These are phyloP conservation scores for Prionailurus bengalensis DNA, from an alignment of 2,113 vertebrate species.

Conservation along the genomic window DNA sequence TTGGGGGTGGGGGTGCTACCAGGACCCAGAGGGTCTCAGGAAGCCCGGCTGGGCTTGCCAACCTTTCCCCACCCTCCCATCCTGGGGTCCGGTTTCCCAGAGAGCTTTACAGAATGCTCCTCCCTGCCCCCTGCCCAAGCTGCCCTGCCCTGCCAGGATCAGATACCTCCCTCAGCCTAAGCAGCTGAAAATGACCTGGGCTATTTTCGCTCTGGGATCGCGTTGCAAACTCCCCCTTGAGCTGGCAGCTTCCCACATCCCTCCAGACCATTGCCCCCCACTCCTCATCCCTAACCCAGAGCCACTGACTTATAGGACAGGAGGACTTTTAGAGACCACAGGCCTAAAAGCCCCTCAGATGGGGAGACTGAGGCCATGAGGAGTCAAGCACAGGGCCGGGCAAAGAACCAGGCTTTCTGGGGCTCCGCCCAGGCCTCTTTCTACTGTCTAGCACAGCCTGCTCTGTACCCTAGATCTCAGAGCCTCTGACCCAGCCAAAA, in stretches of 20 bases:
- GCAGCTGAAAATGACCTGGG: slow-evolving; percentile 86
- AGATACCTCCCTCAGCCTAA: slow-evolving; percentile 81
- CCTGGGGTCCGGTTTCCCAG: slow-evolving; percentile 73
- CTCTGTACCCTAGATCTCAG: slow-evolving; percentile 73
- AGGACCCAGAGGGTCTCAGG: slow-evolving; percentile 50
- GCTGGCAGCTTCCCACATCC: slow-evolving; percentile 72
- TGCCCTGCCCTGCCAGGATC: slow-evolving; percentile 72
- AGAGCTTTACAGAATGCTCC: slow-evolving; percentile 64
- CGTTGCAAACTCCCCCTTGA: slow-evolving; percentile 82
- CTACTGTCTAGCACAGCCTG: slow-evolving; percentile 68
- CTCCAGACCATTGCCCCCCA: slow-evolving; percentile 58
- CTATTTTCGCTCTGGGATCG: slow-evolving; percentile 83
- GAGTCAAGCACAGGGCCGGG: slow-evolving; percentile 70
- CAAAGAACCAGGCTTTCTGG: slow-evolving; percentile 70
- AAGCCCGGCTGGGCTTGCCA: slow-evolving; percentile 54
- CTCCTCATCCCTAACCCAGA: slow-evolving; percentile 45
- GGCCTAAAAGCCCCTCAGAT: slow-evolving; percentile 33
- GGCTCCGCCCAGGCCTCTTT: slow-evolving; percentile 61
- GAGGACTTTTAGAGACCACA: slow-evolving; percentile 52
- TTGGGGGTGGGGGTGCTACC: background rate
- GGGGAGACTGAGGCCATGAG: slow-evolving; percentile 25
- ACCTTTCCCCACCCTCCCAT: slow-evolving; percentile 60
- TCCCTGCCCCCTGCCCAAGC: slow-evolving; percentile 80
- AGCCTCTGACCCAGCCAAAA: slow-evolving; percentile 73
- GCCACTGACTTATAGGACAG: slow-evolving; percentile 19